Evolutionary conservation across 53 echinoderm and acorn worm genomes (phyloP).

Genomic region (Zoroaster sp.): DNA sequence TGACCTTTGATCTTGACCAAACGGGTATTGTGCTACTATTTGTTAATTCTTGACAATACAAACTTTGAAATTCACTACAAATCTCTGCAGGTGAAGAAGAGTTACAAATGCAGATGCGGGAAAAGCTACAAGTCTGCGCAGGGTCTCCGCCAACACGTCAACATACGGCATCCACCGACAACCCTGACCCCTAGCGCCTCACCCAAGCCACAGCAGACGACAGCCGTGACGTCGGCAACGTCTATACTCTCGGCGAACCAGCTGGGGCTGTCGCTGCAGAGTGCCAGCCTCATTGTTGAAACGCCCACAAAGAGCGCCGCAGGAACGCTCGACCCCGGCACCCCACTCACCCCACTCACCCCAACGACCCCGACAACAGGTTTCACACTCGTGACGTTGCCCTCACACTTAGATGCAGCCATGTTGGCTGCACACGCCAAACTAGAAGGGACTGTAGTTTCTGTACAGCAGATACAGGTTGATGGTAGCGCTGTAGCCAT

Average conservation of each 20-base stretch:
- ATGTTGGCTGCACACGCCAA: conserved; percentile 38
- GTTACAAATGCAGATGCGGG: conserved; percentile 92
- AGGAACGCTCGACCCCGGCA: conserved; percentile 66
- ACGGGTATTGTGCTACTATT: background rate
- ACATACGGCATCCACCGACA: conserved; percentile 73
- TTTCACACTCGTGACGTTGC: conserved; percentile 84
- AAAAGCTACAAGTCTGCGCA: conserved; percentile 96
- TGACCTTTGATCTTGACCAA: no score
- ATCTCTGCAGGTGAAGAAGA: conserved; percentile 81
- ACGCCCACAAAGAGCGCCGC: conserved; percentile 62
- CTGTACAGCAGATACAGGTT: conserved; percentile 27
- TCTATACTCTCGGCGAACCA: conserved; percentile 54
- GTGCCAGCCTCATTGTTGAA: conserved; percentile 70
- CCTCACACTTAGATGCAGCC: conserved; percentile 71
- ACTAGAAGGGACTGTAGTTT: conserved; percentile 42
- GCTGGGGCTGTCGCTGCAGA: conserved; percentile 79
- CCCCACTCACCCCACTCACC: conserved; percentile 66
- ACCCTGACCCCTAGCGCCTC: conserved; percentile 58
- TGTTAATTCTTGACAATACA: background rate
- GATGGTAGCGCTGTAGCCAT: conserved; percentile 31
- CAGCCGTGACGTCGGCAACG: conserved; percentile 14
- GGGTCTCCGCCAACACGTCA: conserved; percentile 90
- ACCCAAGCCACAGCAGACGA: conserved; percentile 54
- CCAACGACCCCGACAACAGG: conserved; percentile 68
- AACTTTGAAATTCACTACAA: background rate